Evolutionary conservation across 2,113 vertebrate genomes (phyloP).

Genomic region (Dasyornis broadbenti): DNA sequence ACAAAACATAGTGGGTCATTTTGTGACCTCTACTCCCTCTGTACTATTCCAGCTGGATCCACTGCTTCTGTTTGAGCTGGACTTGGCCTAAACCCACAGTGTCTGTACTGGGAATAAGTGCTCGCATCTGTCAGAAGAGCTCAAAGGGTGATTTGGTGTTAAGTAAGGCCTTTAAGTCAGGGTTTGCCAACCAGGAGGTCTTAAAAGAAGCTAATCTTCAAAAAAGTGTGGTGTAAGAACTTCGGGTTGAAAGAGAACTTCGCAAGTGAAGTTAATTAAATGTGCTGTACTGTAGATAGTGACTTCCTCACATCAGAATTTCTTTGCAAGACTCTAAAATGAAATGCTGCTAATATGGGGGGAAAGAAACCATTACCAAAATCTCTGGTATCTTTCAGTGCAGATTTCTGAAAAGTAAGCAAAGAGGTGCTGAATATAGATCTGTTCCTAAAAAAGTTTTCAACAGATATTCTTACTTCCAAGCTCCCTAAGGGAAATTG

Average conservation of each 20-base stretch:
- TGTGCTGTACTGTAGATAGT: conserved; percentile 12
- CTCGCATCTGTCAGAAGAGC: background rate
- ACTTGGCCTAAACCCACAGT: background rate
- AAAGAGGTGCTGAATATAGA: background rate
- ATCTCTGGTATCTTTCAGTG: background rate
- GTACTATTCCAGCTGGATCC: background rate
- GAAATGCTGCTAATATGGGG: background rate
- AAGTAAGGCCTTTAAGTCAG: background rate
- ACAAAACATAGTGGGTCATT: background rate
- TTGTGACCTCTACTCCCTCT: background rate
- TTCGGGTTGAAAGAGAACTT: background rate
- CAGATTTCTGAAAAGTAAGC: background rate
- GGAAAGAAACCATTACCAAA: background rate
- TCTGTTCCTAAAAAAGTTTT: background rate
- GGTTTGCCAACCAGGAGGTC: background rate
- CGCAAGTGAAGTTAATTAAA: conserved; percentile 14
- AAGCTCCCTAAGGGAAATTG: background rate
- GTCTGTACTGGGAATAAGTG: background rate
- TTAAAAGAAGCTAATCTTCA: conserved; percentile 38
- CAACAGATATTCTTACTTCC: background rate
- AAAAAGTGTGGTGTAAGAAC: background rate
- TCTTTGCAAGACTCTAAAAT: background rate
- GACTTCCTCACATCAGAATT: background rate
- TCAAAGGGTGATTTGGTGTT: background rate
- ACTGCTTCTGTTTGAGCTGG: background rate